A percentile compares a stretch with the other conserved stretches of the same genome.
phyloP scores from a whole-genome alignment of 2,797 vertebrate species.

The Centropyge bicolor region DNA sequence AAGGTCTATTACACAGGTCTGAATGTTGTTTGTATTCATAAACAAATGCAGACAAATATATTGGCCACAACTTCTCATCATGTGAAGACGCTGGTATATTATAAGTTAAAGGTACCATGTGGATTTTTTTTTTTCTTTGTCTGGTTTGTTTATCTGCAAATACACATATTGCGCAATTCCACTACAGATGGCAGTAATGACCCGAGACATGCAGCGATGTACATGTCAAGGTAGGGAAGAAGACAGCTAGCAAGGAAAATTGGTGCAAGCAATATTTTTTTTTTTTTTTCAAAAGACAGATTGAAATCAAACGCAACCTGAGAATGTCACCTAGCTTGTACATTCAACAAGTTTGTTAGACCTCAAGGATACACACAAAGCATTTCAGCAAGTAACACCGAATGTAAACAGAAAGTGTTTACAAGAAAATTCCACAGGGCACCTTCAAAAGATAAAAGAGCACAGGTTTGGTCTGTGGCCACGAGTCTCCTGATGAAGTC shows the following conservation, averaged over 20 bases:
- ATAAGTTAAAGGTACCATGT: background rate
- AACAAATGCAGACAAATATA: too few relatives aligned
- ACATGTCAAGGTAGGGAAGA: too few relatives aligned
- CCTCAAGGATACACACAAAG: too few relatives aligned
- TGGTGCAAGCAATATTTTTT: background rate
- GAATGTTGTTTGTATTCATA: too few relatives aligned
- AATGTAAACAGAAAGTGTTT: background rate
- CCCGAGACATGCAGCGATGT: too few relatives aligned
- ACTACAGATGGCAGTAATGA: background rate
- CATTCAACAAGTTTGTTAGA: background rate
- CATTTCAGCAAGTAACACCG: background rate
- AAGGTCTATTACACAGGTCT: too few relatives aligned
- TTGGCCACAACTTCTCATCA: too few relatives aligned
- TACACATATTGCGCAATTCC: background rate
- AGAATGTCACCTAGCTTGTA: background rate
- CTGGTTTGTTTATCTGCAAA: constrained; percentile 3
- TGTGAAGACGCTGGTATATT: too few relatives aligned
- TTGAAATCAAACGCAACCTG: background rate
- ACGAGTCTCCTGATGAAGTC: too few relatives aligned
- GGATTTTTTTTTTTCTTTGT: background rate
- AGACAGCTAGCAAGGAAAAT: too few relatives aligned
- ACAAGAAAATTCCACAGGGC: background rate
- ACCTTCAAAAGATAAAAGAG: background rate
- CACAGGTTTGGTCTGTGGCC: background rate
- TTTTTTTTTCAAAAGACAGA: background rate